These are phyloP conservation scores for Amphiprion ocellaris DNA, from an alignment of 2,113 vertebrate genomes.

Conservation along the genomic window DNA sequence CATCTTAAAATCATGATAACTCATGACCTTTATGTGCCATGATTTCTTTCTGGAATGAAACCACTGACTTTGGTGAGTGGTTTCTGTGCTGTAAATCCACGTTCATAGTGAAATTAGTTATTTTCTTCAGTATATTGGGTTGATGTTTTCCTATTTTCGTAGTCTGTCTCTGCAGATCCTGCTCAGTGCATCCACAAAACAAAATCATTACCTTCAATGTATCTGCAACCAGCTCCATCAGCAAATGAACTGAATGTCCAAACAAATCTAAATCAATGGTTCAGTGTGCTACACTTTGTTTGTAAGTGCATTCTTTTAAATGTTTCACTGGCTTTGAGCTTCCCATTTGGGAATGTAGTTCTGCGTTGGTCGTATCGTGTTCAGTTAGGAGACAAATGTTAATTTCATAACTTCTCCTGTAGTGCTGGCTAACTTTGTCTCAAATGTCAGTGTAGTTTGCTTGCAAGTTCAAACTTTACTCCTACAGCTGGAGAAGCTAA, in stretches of 20 bases:
- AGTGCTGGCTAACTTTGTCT: not conserved
- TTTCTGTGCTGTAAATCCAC: not conserved
- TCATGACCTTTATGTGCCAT: not conserved
- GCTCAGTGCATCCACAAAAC: slow-evolving; percentile 25
- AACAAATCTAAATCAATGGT: not conserved
- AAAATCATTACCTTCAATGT: slow-evolving; percentile 26
- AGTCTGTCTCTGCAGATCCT: not conserved
- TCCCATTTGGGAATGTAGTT: not conserved
- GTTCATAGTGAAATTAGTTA: not conserved
- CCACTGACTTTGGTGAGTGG: not conserved
- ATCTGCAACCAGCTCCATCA: not conserved
- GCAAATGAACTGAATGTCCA: not conserved
- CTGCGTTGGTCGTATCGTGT: not conserved
- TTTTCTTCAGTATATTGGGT: not conserved
- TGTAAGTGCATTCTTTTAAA: not conserved
- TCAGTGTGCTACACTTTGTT: not conserved
- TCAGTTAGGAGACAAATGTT: not conserved
- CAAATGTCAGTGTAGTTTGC: too few species aligned
- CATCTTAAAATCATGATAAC: not conserved
- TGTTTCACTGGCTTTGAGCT: not conserved
- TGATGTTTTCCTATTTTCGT: slow-evolving; percentile 19
- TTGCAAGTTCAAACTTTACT: not conserved
- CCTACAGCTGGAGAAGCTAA: not conserved
- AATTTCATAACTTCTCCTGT: not conserved
- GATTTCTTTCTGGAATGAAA: not conserved